phyloP scores from a whole-genome alignment of 2,797 vertebrate genomes.

The Crotalus adamanteus region DNA sequence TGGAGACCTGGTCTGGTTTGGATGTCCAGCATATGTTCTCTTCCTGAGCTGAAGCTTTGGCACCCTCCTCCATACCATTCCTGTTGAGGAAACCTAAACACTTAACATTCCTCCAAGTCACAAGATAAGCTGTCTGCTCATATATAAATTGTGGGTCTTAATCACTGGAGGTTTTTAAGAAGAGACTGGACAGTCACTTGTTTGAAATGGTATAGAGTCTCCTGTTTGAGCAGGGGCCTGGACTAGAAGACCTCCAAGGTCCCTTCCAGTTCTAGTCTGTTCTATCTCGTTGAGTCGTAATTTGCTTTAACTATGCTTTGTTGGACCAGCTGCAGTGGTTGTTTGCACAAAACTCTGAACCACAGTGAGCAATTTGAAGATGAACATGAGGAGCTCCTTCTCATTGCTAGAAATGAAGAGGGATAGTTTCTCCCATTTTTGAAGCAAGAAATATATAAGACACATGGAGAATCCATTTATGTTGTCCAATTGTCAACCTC shows the following conservation, averaged over 20 bases:
- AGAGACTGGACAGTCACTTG: not conserved
- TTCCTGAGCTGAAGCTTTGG: not conserved
- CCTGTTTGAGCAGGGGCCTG: too few relatives aligned
- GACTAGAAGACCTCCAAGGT: too few relatives aligned
- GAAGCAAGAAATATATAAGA: not conserved
- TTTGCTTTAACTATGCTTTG: not conserved
- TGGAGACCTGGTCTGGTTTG: not conserved
- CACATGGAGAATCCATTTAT: not conserved
- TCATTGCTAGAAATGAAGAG: not conserved
- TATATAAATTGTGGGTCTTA: not conserved
- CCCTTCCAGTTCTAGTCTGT: too few relatives aligned
- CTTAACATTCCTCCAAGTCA: not conserved
- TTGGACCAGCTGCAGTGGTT: not conserved
- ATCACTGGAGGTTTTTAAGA: not conserved
- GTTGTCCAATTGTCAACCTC: not conserved
- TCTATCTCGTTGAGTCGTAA: not conserved
- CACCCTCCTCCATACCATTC: not conserved
- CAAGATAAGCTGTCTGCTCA: not conserved
- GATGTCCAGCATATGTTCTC: not conserved
- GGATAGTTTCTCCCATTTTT: not conserved
- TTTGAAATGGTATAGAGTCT: not conserved
- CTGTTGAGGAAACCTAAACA: not conserved
- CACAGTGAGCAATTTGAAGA: not conserved
- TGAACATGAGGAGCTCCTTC: not conserved
- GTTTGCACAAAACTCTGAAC: not conserved